Conservation (phyloP, 2,113 vertebrate genomes). For the Chloroceryle aenea region DNA sequence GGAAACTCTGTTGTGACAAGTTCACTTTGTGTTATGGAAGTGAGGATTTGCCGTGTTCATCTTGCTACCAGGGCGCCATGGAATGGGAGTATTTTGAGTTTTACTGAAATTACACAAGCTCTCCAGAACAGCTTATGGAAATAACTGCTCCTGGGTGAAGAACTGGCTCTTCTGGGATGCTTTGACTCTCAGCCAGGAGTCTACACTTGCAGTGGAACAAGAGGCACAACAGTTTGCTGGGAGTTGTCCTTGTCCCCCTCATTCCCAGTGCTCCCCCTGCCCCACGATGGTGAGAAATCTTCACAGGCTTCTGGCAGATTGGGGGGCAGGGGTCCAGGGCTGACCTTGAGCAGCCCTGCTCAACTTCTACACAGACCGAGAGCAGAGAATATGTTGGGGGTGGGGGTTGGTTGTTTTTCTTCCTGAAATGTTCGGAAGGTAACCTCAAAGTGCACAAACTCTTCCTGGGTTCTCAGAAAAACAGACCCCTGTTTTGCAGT, state of each 20-base stretch:
- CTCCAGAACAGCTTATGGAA: rapidly evolving
- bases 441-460: rapidly evolving
- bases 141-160: rapidly evolving
- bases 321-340: rapidly evolving
- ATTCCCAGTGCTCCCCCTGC: rapidly evolving
- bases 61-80: not conserved
- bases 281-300: rapidly evolving
- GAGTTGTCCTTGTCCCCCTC: not conserved
- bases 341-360: not conserved
- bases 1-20: not conserved
- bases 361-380: not conserved
- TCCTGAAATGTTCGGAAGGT: not conserved
- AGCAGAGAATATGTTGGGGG: rapidly evolving
- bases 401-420: too few species aligned
- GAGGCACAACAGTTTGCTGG: rapidly evolving
- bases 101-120: not conserved
- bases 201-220: rapidly evolving
- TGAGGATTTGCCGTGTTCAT: not conserved
- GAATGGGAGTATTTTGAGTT: not conserved
- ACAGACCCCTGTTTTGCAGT: rapidly evolving
- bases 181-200: not conserved
- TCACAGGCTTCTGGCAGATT: rapidly evolving
- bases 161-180: not conserved
- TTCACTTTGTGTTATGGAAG: not conserved
- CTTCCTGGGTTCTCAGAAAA: rapidly evolving